Evolutionary conservation across 1,140 invertebrate species (phyloP), one percentile per base, ranked within the genome.

Genomic region (Rhagoletis zephyria): DNA sequence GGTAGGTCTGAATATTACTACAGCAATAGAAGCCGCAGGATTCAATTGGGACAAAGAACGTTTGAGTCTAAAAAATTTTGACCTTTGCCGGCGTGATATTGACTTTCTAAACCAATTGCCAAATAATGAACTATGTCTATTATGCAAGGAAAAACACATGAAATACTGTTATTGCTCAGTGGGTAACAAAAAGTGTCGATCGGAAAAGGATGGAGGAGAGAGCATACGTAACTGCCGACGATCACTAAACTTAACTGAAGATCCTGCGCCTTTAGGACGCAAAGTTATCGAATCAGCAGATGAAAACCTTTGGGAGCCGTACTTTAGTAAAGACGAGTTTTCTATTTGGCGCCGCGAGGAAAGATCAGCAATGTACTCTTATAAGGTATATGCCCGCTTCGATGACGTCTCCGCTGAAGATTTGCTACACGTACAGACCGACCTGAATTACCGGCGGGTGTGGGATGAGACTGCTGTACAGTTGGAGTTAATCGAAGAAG

Each of bases 381-480:
- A 97, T 90, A 98, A 97, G 95, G 96, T 97, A 0, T 97, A 97
- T 93, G 97, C 96, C 1, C 94, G 95, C 0, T 97, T 97, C 90
- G 93, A 95, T 85, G 97, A 97, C 89, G 95, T 97, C 3, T 94
- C 94, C 0, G 96, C 96, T 1, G 94, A 95, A 89, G 96, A 97
- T 92, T 97, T 97, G 92, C 93, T 97, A 1, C 95, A 96, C 89
- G 96, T 97, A 12, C 97, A 97, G 93, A 95, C 97, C 16, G 96
- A 97, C 92, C 94, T 96, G 19, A 94, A 95, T 42, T 97, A 97
- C 93, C 94, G 97, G 60, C 95, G 95, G 85, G 93, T 95, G 89
- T 98, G 97, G 97, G 97, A 98, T 93, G 93, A 94, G 0, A 96
- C 96, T n/a, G 97, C 96, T 2, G 94, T 96, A 9, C 93, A 95